Evolutionary conservation across 2,113 vertebrate genomes (phyloP).

Genomic region (Callionymus lyra): DNA sequence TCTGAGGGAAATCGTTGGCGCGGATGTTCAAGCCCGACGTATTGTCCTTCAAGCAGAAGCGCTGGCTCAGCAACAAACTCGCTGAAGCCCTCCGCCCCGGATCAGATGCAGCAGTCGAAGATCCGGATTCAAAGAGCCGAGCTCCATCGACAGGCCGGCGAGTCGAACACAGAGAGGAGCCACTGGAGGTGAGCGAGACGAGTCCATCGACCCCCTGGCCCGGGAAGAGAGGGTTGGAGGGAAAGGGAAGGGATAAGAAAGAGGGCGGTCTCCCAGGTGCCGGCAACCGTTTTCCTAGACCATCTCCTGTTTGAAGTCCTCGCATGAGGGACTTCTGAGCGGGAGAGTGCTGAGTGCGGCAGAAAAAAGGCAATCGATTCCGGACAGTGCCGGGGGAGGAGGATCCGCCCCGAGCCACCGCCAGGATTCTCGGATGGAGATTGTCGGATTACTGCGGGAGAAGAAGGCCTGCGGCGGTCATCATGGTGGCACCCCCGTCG

Average conservation of each 20-base stretch:
- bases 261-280: slow-evolving; percentile 14
- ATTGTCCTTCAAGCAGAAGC: slow-evolving; percentile 8
- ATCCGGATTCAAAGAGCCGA: slow-evolving; percentile 39
- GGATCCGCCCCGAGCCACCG: slow-evolving; percentile 25
- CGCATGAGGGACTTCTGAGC: slow-evolving; percentile 25
- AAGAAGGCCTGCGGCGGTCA: slow-evolving; percentile 19
- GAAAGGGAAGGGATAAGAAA: not conserved
- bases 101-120: slow-evolving; percentile 27
- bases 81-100: slow-evolving; percentile 4
- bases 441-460: slow-evolving; percentile 15
- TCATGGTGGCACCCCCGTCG: slow-evolving; percentile 23
- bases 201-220: slow-evolving; percentile 40
- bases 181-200: slow-evolving; percentile 34
- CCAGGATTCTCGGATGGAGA: slow-evolving; percentile 29
- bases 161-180: slow-evolving; percentile 23
- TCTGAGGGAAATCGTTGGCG: not conserved
- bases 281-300: slow-evolving; percentile 20
- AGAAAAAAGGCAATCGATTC: slow-evolving; percentile 53
- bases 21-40: no score
- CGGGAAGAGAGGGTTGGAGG: not conserved
- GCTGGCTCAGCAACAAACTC: slow-evolving; percentile 43
- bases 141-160: slow-evolving; percentile 32
- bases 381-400: slow-evolving; percentile 19
- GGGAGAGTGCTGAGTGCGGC: slow-evolving; percentile 51
- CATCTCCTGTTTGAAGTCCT: slow-evolving; percentile 51